phyloP scores from a whole-genome alignment of 92 coral and sea anemone genomes.

The Palythoa caribaeorum region DNA sequence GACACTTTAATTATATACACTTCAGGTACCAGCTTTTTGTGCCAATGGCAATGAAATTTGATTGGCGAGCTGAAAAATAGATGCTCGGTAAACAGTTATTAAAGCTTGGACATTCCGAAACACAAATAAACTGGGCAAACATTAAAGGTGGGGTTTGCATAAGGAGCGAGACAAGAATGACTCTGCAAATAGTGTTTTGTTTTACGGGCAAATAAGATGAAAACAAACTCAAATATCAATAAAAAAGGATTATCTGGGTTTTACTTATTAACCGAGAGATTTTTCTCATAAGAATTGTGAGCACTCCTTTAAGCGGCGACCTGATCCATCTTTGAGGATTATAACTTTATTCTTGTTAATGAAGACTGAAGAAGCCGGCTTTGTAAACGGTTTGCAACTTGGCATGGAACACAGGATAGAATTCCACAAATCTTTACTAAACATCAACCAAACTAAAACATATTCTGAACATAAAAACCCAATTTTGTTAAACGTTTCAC shows the following conservation, averaged over 20 bases:
- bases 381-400: too few relatives aligned
- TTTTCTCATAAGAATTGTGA: neutral
- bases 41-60: neutral
- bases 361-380: too few relatives aligned
- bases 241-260: neutral
- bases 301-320: too few relatives aligned
- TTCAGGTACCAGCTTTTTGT: constrained; percentile 30
- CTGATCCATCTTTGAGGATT: too few relatives aligned
- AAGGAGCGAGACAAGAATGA: neutral
- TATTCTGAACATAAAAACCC: neutral
- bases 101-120: neutral
- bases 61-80: neutral
- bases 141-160: neutral
- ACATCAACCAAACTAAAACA: too few relatives aligned
- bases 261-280: neutral
- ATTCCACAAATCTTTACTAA: too few relatives aligned
- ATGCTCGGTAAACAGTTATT: neutral
- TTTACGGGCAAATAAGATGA: neutral
- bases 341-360: too few relatives aligned
- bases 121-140: neutral
- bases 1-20: constrained; percentile 20
- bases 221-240: neutral
- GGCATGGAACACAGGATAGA: too few relatives aligned
- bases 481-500: neutral
- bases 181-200: neutral